Percentiles rank a stretch among this genome's conserved stretches.
These are phyloP conservation scores for Otus sunia DNA, from an alignment of 2,113 vertebrate species.

Conservation along the genomic window DNA sequence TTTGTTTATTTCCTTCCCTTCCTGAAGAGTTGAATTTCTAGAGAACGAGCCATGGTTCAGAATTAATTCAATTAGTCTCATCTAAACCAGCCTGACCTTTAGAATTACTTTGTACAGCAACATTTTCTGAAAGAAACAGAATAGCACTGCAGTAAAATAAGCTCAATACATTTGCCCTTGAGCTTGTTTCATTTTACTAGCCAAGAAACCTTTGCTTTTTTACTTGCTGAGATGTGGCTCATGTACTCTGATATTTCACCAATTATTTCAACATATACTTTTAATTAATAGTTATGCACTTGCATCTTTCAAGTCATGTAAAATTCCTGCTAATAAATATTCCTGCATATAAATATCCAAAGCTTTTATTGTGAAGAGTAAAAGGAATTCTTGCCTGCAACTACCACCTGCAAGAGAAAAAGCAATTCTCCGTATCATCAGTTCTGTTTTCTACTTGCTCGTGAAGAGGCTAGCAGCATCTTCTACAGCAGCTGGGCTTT, in stretches of 20 bases:
- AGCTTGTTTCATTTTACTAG: not conserved
- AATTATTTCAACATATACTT: not conserved
- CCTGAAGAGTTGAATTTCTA: not conserved
- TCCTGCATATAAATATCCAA: not conserved
- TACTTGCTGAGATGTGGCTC: not conserved
- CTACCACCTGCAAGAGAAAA: not conserved
- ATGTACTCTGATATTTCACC: not conserved
- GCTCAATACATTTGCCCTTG: not conserved
- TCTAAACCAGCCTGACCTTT: constrained; percentile 24
- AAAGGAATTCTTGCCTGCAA: not conserved
- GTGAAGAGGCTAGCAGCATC: not conserved
- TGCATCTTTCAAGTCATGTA: not conserved
- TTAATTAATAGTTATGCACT: not conserved
- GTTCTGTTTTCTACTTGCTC: not conserved
- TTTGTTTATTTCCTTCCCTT: not conserved
- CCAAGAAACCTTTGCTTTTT: not conserved
- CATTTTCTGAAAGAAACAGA: not conserved
- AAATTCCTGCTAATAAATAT: not conserved
- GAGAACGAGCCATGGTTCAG: not conserved
- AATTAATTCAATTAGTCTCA: constrained; percentile 25
- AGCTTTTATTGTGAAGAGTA: not conserved
- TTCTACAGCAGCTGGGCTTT: not conserved
- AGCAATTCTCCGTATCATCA: not conserved
- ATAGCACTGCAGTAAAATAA: not conserved
- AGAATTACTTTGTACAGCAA: not conserved